Base-by-base conservation (phyloP, 2,888 invertebrate genomes). In the Drosophila acutilabella region DNA sequence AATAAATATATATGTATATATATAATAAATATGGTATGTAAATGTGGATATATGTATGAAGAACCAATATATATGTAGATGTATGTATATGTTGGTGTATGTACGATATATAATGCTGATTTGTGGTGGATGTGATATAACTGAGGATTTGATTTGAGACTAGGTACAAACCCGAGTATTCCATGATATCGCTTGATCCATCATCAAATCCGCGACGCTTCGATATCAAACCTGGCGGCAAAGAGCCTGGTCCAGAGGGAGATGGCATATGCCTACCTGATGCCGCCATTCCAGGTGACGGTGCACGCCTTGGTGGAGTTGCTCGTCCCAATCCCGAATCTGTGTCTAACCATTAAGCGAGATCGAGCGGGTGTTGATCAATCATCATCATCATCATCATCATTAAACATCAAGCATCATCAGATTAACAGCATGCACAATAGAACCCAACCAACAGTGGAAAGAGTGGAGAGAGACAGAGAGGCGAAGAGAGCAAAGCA, bases 271-370 rank as follows among this genome's bases (percentile, higher is more conserved):
- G 95, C 90, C 96, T 95, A 90, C 91, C 90, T 85, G 95, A 93
- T 83, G 94, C 94, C 75, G 94, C 93, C 94, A 96, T 95, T 62
- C 96, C 97, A 23, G 97, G 97, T 76, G 97, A 97, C 58, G 97
- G 96, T 45, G 97, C 97, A 90, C 97, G 95, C 77, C 97, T 94
- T 53, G 97, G 97, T 62, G 97, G 97, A 61, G 97, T 97, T 53
- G 97, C 96, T 89, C 97, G 94, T 50, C 97, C 97, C 93, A 97
- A 93, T 77, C 97, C 97, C 82, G 96, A 96, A 94, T 97, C 97
- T 93, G 96, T 95, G 93, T 95, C 95, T 92, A 94, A 81, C 88
- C 91, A 78, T 66, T 81, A 81, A 90, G 79, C 80, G 75, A 71
- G 57, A 68, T 53, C 20, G 65, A 58, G 42, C 57, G 44, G 33